Base-by-base conservation (phyloP, 2,888 invertebrate genomes). In the Balanococcus diminutus region DNA sequence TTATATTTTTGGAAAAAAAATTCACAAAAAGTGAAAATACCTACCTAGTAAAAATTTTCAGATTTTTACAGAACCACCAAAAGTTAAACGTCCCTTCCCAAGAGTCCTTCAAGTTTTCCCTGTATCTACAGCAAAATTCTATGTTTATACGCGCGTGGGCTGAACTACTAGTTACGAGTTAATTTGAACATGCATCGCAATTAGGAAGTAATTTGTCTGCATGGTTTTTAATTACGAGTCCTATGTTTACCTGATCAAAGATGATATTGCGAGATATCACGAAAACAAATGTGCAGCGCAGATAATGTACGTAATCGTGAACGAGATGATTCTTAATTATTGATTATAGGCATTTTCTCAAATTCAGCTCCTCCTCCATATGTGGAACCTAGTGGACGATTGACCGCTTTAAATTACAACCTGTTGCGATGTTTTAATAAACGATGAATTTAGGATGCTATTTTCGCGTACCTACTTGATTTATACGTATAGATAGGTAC, bases 191-290 rank as follows among this genome's bases (percentile, higher is more conserved):
- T 67, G 28, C 28, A 14, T 14, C 3, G 16, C 67, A 16, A 67
- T 67, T 67, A 67, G 28, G 67, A 67, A 67, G 67, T 16, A 67
- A 67, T 67, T 67, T 67, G 67, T 67, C 28, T 67, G 31, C 28
- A 67, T 16, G 5, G 3, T 67, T 67, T 67, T 67, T 67, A 67
- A 67, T 67, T 67, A 67, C 67, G 28, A 1, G 67, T 5, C 11
- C 67, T 28, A 6, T 16, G 16, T 67, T 67, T 8, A 56, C 19
- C 28, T 67, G 28, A 67, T 67, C 28, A 25, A 28, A 56, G 9
- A 42, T 42, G 14, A 3, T 67, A 28, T 67, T 67, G 28, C 61
- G 61, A 67, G 11, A 67, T 67, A n/a, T 67, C 28, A 67, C 28
- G 61, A 67, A 67, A 67, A 51, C 19, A 51, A n/a, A n/a, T n/a